Conservation (phyloP, 92 coral and sea anemone species). For the Zoanthus gigantus region DNA sequence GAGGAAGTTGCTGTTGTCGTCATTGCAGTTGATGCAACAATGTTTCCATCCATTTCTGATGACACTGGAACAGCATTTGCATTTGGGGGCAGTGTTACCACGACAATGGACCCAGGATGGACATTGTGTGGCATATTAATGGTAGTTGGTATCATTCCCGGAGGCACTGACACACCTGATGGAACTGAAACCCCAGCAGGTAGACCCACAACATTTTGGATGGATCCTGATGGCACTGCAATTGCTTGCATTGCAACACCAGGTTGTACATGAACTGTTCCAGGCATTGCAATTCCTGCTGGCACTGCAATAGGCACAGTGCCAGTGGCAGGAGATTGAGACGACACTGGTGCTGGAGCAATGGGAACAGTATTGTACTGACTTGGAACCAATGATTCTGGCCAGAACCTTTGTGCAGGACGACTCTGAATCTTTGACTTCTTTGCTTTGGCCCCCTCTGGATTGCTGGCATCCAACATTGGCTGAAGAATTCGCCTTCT, state of each 20-base stretch:
- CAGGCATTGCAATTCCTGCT: slow-evolving; percentile 63
- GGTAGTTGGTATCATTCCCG: slow-evolving; percentile 64
- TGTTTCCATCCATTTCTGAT: slow-evolving; percentile 69
- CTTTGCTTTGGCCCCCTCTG: slow-evolving; percentile 92
- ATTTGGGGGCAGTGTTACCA: slow-evolving; percentile 84
- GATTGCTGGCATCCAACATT: slow-evolving; percentile 98
- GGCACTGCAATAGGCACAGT: slow-evolving; percentile 41
- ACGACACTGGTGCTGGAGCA: slow-evolving; percentile 82
- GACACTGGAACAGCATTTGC: slow-evolving; percentile 81
- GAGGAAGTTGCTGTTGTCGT: slow-evolving; percentile 66
- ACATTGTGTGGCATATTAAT: slow-evolving; percentile 71
- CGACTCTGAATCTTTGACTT: slow-evolving; percentile 93
- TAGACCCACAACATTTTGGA: slow-evolving; percentile 61
- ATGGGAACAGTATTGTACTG: slow-evolving; percentile 81
- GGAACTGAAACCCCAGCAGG: slow-evolving; percentile 75
- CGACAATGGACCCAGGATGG: slow-evolving; percentile 61
- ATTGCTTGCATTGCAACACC: slow-evolving; percentile 70
- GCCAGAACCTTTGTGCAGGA: slow-evolving; percentile 98
- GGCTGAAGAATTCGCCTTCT: slow-evolving; percentile 98
- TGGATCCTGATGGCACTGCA: slow-evolving; percentile 67
- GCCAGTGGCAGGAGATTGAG: slow-evolving; percentile 60
- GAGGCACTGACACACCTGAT: slow-evolving; percentile 41
- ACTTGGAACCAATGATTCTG: slow-evolving; percentile 92
- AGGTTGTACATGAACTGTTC: slow-evolving; percentile 81
- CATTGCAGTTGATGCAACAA: slow-evolving; percentile 64